Percentiles rank a stretch among this genome's conserved stretches.
Evolutionary conservation across 64 coral and sea anemone genomes (phyloP).

Genomic region (Pocillopora verrucosa): DNA sequence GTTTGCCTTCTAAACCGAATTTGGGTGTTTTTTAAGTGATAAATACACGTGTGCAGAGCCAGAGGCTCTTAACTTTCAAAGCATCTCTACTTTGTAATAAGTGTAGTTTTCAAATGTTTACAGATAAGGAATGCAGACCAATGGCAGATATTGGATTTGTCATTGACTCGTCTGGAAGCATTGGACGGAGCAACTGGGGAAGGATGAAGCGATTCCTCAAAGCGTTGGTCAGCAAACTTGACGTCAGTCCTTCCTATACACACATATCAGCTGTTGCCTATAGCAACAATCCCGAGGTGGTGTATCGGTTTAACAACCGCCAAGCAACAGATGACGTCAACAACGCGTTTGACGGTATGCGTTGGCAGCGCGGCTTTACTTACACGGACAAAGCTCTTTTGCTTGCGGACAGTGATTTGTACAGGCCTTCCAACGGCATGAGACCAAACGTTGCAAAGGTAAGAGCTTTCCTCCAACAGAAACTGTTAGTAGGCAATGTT

Average conservation of each 20-base stretch:
- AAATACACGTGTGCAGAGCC: no score
- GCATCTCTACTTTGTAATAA: no score
- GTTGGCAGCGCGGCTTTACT: slow-evolving; percentile 12
- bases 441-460: slow-evolving; percentile 24
- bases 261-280: slow-evolving; percentile 33
- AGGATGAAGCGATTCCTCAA: slow-evolving; percentile 26
- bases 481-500: no score
- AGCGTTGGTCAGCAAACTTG: slow-evolving; percentile 19
- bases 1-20: no score
- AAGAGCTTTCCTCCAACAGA: not conserved
- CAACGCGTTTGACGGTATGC: slow-evolving; percentile 2
- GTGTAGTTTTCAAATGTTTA: no score
- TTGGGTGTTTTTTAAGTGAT: no score
- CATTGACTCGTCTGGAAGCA: slow-evolving; percentile 57
- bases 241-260: slow-evolving; percentile 5
- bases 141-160: slow-evolving; percentile 44
- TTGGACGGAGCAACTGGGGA: slow-evolving; percentile 16
- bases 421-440: slow-evolving; percentile 21
- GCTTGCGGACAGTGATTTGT: slow-evolving; percentile 31
- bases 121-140: slow-evolving; percentile 18
- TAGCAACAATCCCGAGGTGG: slow-evolving; percentile 14
- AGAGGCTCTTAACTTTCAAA: no score
- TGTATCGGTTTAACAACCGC: not conserved
- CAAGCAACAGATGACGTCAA: not conserved
- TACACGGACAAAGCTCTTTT: slow-evolving; percentile 17